Conservation (phyloP, 2,113 vertebrate genomes). For the Muntiacus muntjak region DNA sequence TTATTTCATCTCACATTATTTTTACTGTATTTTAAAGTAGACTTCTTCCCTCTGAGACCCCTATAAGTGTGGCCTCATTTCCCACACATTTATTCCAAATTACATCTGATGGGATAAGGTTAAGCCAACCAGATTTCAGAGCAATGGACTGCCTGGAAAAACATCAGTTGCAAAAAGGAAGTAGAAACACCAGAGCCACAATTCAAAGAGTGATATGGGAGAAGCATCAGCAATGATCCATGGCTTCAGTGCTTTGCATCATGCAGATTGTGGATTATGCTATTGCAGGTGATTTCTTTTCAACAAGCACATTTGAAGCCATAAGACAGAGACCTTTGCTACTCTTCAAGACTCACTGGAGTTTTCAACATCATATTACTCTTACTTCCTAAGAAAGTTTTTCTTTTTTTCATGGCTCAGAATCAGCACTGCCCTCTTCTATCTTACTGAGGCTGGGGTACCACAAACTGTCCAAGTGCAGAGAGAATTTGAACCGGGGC, state of each 20-base stretch:
- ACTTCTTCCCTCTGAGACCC: background rate
- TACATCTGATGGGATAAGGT: background rate
- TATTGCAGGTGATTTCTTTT: background rate
- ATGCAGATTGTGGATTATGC: background rate
- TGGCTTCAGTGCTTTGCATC: background rate
- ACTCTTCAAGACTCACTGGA: background rate
- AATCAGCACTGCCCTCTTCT: background rate
- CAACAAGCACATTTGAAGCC: background rate
- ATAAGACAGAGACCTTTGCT: background rate
- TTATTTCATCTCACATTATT: slow-evolving; percentile 9
- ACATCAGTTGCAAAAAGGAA: background rate
- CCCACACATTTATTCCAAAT: background rate
- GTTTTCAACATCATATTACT: background rate
- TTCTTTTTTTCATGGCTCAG: background rate
- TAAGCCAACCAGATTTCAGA: slow-evolving; percentile 31
- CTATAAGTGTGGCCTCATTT: background rate
- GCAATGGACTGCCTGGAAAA: background rate
- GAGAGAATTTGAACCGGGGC: background rate
- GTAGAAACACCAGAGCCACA: background rate
- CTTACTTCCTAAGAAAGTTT: background rate
- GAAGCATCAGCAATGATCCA: slow-evolving; percentile 17
- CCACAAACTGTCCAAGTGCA: background rate
- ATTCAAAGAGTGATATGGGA: background rate
- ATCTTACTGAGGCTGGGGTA: background rate
- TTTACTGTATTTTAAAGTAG: background rate